Evolutionary conservation across 2,113 vertebrate genomes (phyloP).

Genomic region (Leptocoma aspasia): DNA sequence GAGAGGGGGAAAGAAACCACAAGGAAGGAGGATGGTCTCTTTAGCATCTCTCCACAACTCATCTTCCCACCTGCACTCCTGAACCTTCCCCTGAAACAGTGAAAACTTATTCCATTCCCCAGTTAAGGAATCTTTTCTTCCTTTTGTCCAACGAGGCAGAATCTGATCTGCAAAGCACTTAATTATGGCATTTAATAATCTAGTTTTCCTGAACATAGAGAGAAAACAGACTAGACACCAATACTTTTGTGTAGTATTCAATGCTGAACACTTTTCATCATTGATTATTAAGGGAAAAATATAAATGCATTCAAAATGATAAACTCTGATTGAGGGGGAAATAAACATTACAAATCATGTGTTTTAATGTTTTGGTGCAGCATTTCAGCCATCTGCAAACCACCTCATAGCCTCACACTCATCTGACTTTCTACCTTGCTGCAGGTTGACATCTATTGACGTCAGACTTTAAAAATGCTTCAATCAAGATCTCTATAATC

Average conservation of each 20-base stretch:
- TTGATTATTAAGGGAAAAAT: neutral
- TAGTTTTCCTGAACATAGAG: neutral
- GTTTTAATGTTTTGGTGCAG: neutral
- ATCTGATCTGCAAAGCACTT: neutral
- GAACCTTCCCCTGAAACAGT: neutral
- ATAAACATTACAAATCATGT: neutral
- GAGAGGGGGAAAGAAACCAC: neutral
- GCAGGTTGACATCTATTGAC: constrained; percentile 15
- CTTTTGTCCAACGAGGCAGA: neutral
- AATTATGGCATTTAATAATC: neutral
- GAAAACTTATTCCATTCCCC: neutral
- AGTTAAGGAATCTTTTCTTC: neutral
- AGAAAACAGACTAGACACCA: neutral
- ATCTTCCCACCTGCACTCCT: neutral
- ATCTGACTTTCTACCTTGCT: neutral
- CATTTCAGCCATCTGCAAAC: constrained; percentile 24
- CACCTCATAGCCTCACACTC: neutral
- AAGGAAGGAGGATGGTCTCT: neutral
- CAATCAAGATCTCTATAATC: constrained; percentile 7
- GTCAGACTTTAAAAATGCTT: constrained; percentile 23
- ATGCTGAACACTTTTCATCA: too few species aligned
- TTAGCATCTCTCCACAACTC: neutral
- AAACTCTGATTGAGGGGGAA: neutral
- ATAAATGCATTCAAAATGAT: neutral
- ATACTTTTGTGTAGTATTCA: neutral